Evolutionary conservation across 2,113 vertebrate genomes (phyloP).

Genomic region (Nerophis ophidion): DNA sequence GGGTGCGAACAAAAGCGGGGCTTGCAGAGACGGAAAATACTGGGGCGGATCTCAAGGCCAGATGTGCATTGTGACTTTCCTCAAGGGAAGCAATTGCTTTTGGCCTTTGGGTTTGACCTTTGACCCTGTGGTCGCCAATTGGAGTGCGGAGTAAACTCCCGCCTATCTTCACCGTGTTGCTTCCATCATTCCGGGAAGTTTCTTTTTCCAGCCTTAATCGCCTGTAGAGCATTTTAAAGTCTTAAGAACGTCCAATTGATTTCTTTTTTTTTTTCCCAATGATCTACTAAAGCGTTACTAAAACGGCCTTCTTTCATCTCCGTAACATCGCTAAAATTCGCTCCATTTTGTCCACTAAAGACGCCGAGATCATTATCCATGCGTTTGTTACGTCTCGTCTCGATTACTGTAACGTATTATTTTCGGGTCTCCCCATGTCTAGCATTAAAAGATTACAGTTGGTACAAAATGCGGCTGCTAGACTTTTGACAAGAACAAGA

Average conservation of each 20-base stretch:
- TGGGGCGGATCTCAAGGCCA: slow-evolving; percentile 45
- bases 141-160: slow-evolving; percentile 29
- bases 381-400: no score
- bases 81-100: slow-evolving; percentile 58
- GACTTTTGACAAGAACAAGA: no score
- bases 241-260: slow-evolving; percentile 13
- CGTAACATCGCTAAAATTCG: no score
- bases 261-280: slow-evolving; percentile 1
- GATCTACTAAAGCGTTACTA: no score
- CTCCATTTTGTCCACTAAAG: no score
- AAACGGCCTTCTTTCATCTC: no score
- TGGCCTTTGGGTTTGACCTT: slow-evolving; percentile 56
- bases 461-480: no score
- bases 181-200: not conserved
- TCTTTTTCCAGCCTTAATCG: not conserved
- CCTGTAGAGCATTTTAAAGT: not conserved
- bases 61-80: slow-evolving; percentile 45
- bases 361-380: no score
- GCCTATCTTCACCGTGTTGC: not conserved
- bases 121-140: slow-evolving; percentile 45
- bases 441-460: no score
- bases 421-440: no score
- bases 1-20: slow-evolving; percentile 14
- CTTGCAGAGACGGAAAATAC: slow-evolving; percentile 23
- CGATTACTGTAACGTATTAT: no score